Conservation (phyloP, 2,113 vertebrate species). For the Vombatus ursinus region DNA sequence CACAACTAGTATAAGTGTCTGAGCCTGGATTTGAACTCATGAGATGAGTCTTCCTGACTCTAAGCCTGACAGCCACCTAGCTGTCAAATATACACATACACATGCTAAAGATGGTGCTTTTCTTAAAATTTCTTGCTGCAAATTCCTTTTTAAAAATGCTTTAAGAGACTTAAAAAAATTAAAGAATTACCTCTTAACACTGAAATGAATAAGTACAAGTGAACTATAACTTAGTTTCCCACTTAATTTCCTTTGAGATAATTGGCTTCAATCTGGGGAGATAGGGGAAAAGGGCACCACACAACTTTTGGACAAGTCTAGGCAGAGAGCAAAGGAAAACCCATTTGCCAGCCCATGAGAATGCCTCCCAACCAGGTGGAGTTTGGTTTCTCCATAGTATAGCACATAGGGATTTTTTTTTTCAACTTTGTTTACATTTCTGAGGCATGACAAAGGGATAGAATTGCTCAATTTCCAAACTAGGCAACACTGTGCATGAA, state of each 20-base stretch:
- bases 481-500: not conserved
- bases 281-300: not conserved
- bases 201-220: not conserved
- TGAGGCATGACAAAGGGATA: not conserved
- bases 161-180: not conserved
- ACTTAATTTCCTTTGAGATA: not conserved
- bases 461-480: not conserved
- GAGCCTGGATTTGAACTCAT: not conserved
- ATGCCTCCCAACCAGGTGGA: not conserved
- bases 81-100: not conserved
- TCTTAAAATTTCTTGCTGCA: not conserved
- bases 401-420: not conserved
- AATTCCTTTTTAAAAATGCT: not conserved
- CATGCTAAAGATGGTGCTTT: not conserved
- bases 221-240: not conserved
- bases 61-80: not conserved
- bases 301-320: not conserved
- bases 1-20: not conserved
- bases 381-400: not conserved
- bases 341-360: not conserved
- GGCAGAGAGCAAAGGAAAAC: not conserved
- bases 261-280: not conserved
- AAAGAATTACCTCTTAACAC: not conserved
- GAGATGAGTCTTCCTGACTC: not conserved
- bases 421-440: not conserved